Conservation (phyloP, 2,888 invertebrate species). For the Idaea straminata region DNA sequence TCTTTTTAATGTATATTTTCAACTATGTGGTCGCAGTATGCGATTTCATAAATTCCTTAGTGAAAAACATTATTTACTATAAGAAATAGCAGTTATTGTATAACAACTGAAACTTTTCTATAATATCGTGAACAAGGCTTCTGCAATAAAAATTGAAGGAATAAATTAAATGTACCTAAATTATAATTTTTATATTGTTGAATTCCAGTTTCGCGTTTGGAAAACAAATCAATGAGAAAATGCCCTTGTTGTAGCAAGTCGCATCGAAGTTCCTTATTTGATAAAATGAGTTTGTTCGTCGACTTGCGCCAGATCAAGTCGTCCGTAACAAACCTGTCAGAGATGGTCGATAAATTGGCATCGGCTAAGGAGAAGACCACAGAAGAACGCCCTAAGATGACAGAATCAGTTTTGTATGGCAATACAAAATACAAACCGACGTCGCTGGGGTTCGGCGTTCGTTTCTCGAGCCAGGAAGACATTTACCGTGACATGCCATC, state of each 20-base stretch:
- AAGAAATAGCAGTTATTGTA: neutral
- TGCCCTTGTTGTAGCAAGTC: slow-evolving; percentile 26
- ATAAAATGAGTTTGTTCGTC: slow-evolving; percentile 72
- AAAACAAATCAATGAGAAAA: slow-evolving; percentile 26
- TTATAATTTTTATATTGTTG: slow-evolving; percentile 5
- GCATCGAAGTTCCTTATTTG: slow-evolving; percentile 21
- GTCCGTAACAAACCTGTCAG: slow-evolving; percentile 71
- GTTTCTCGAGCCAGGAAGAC: slow-evolving; percentile 74
- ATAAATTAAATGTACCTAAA: neutral
- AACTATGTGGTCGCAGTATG: neutral
- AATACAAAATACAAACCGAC: slow-evolving; percentile 66
- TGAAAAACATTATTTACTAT: neutral
- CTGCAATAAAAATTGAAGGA: neutral
- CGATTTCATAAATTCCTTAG: neutral
- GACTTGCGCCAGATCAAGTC: slow-evolving; percentile 74
- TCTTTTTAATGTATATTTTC: neutral
- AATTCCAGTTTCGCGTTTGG: slow-evolving; percentile 15
- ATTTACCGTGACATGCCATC: slow-evolving; percentile 70
- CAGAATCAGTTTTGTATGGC: slow-evolving; percentile 51
- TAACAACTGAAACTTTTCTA: neutral
- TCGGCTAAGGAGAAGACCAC: slow-evolving; percentile 50
- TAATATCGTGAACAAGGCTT: neutral
- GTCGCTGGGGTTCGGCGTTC: slow-evolving; percentile 67
- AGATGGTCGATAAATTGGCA: slow-evolving; percentile 75
- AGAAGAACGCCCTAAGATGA: slow-evolving; percentile 48